Percentiles rank a stretch among this genome's conserved stretches.
Conservation (phyloP, 2,888 invertebrate genomes). For the Sarcophaga rosellei region DNA sequence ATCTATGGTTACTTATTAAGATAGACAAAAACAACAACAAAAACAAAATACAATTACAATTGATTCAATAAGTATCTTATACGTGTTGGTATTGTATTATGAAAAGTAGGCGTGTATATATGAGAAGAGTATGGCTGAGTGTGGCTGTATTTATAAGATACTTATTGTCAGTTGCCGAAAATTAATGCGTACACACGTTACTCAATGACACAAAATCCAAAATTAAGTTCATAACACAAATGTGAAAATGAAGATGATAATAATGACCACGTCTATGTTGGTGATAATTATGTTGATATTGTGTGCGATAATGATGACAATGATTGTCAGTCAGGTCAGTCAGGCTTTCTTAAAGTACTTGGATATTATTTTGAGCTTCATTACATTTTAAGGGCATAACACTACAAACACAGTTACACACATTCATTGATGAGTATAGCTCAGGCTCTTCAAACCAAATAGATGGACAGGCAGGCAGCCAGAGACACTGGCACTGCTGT, state of each 20-base stretch:
- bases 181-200: conserved; percentile 59
- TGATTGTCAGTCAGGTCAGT: conserved; percentile 65
- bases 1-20: neutral
- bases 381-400: conserved; percentile 48
- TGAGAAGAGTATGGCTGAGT: neutral
- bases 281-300: conserved; percentile 12
- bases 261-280: neutral
- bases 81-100: neutral
- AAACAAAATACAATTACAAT: neutral
- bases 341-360: conserved; percentile 39
- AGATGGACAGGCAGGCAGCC: neutral
- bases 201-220: conserved; percentile 29
- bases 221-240: conserved; percentile 11
- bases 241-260: conserved; percentile 11
- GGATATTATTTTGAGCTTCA: conserved; percentile 61
- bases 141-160: conserved; percentile 36
- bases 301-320: conserved; percentile 40
- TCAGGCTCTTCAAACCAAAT: neutral
- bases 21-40: neutral
- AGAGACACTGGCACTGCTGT: neutral
- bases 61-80: conserved; percentile 42
- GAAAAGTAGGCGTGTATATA: conserved; percentile 12
- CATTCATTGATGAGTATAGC: neutral
- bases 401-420: conserved; percentile 9
- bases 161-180: conserved; percentile 62